Base-by-base conservation (phyloP, 2,888 invertebrate genomes). In the Parnassius smintheus region DNA sequence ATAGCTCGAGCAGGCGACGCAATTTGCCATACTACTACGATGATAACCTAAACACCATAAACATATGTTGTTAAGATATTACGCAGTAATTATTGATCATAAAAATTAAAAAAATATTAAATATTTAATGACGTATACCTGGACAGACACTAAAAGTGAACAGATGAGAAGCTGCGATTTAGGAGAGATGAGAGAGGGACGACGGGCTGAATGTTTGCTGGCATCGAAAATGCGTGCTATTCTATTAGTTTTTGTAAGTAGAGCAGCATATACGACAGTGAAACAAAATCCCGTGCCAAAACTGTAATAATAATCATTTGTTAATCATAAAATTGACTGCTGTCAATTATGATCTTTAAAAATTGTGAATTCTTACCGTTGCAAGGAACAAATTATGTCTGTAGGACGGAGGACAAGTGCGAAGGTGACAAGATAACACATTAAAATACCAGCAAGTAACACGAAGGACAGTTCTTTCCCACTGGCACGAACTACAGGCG, bases 181-280 rank as follows among this genome's bases (percentile, higher is more conserved):
- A 1, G 97, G 97, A 44, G 97, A 97, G 78, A 99, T 98, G 83
- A 98, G 97, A 44, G 96, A 95, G 1, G 98, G 98, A 68, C 98
- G 93, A 78, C 97, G 96, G 10, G 98, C 98, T 48, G 98, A 96
- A 71, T 96, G 96, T 82, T 97, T 97, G 75, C 98, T 97, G 11
- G 98, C 98, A 75, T 97, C 97, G 83, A 99, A 96, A 79, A 99
- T 99, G 61, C 99, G 93, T 2, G 98, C 96, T 69, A 99, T 99
- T 64, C 99, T 93, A 88, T 99, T 99, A 8, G 99, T 99, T 92
- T 99, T 99, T 22, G 99, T 99, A 62, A 99, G 93, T 35, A 99
- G 93, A 2, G 99, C 98, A 0, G 98, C 98, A 87, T 99, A 99
- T 61, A 99, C 98, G 53, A 99, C 96, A 1, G 98, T 97, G 91